A percentile compares a stretch with the other conserved stretches of the same genome.
Conservation (phyloP, 2,113 vertebrate species). For the Synodontis membranacea region DNA sequence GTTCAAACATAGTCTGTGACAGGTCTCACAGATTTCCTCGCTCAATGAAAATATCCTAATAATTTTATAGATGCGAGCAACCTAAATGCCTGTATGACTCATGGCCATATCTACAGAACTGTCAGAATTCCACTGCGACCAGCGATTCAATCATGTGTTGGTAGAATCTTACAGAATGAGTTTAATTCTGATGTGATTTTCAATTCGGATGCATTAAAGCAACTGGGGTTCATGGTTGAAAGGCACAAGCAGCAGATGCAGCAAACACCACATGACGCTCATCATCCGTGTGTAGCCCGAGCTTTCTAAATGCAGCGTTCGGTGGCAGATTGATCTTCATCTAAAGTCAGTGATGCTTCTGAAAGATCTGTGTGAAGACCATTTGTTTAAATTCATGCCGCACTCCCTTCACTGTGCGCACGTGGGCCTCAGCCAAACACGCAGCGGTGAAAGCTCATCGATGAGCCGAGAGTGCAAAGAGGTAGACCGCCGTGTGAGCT, state of each 20-base stretch:
- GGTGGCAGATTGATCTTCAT: background rate
- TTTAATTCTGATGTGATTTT: background rate
- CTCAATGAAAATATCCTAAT: background rate
- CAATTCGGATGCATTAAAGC: background rate
- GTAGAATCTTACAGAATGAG: background rate
- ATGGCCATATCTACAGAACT: background rate
- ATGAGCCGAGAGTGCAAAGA: background rate
- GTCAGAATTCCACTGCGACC: background rate
- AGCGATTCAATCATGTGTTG: background rate
- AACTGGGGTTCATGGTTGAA: background rate
- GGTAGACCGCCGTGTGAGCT: conserved; percentile 19
- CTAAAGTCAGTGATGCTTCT: background rate
- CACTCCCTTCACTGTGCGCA: background rate
- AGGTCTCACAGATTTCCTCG: background rate
- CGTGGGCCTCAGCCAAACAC: background rate
- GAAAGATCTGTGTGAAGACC: too few relatives aligned
- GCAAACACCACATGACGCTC: background rate
- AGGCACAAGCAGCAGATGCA: background rate
- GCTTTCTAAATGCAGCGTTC: background rate
- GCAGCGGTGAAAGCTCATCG: background rate
- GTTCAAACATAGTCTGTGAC: background rate
- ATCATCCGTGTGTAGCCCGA: background rate
- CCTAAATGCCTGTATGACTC: background rate
- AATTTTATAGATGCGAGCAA: background rate
- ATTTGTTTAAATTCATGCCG: background rate